Conservation (phyloP, 2,888 invertebrate species). For the Geophilus truncorum region DNA sequence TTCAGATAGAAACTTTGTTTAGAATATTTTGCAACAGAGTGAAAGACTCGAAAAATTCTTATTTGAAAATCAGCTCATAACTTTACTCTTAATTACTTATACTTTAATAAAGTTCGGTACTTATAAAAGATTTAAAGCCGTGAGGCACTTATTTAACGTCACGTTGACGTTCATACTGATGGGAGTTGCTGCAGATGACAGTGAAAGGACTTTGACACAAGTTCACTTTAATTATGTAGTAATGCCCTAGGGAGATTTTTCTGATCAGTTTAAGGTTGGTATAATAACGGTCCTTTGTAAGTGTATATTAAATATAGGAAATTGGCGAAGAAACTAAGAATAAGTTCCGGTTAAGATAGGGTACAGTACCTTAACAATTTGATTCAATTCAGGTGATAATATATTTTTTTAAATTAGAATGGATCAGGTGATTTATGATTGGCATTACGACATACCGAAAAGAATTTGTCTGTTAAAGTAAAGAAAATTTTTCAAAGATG, state of each 20-base stretch:
- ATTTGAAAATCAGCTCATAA: too few species aligned
- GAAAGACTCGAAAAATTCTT: too few species aligned
- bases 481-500: neutral
- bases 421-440: too few species aligned
- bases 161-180: neutral
- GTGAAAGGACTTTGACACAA: slow-evolving; percentile 6
- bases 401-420: too few species aligned
- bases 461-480: neutral
- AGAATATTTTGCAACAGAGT: too few species aligned
- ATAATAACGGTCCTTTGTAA: neutral
- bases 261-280: neutral
- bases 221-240: slow-evolving; percentile 1
- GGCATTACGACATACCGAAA: neutral
- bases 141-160: neutral
- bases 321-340: neutral
- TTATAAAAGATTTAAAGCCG: too few species aligned
- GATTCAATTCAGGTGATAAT: too few species aligned
- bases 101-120: too few species aligned
- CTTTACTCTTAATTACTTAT: too few species aligned
- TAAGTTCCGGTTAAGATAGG: neutral
- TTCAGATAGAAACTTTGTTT: too few species aligned
- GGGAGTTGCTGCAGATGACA: neutral
- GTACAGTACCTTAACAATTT: too few species aligned
- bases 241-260: neutral
- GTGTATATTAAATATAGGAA: neutral